phyloP scores from a whole-genome alignment of 2,888 invertebrate genomes.

The Creontiades dilutus region DNA sequence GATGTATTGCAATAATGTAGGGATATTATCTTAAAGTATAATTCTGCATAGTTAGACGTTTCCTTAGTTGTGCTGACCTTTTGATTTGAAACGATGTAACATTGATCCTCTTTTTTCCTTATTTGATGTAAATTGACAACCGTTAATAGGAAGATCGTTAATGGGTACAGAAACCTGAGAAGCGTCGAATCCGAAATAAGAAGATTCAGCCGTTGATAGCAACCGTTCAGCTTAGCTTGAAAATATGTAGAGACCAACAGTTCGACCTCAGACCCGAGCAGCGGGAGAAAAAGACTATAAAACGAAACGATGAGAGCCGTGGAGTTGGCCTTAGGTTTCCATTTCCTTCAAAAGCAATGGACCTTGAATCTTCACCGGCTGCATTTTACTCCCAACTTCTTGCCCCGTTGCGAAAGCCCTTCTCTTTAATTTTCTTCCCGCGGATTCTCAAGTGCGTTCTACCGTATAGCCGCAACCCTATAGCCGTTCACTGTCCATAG shows the following conservation, averaged over 20 bases:
- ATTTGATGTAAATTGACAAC: no score
- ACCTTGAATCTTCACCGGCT: slow-evolving; percentile 3
- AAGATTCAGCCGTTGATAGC: background rate
- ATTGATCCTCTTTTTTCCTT: no score
- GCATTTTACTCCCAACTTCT: slow-evolving; percentile 15
- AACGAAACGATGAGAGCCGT: slow-evolving; percentile 2
- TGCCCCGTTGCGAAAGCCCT: background rate
- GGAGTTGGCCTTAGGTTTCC: background rate
- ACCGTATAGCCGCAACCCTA: background rate
- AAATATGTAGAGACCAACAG: background rate
- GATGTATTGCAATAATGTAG: no score
- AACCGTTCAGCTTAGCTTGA: background rate
- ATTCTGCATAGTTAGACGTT: no score
- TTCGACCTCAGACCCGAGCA: background rate
- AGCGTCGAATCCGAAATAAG: background rate
- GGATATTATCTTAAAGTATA: no score
- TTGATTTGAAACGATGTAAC: no score
- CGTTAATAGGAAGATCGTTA: no score
- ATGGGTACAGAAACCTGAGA: background rate
- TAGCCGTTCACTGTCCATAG: slow-evolving; percentile 2
- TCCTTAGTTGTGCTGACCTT: no score
- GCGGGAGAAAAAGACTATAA: background rate
- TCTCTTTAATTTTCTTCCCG: background rate
- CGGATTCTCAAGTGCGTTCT: background rate
- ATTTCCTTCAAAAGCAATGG: slow-evolving; percentile 17